Base-by-base conservation (phyloP, 2,888 invertebrate genomes). In the Meloe dianella region DNA sequence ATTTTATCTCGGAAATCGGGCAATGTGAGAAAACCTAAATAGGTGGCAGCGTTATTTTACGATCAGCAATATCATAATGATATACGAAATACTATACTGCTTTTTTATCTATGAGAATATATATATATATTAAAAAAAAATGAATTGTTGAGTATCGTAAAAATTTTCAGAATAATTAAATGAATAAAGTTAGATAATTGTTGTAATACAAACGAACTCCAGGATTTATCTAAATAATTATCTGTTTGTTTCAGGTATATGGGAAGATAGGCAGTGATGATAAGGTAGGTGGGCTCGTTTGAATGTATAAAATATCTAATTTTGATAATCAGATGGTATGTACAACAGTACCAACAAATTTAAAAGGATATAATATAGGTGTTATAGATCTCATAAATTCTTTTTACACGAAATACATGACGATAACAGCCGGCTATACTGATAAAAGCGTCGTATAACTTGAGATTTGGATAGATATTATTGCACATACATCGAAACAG, bases 1-100 rank as follows among this genome's bases (percentile, higher is more conserved):
- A 80, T 79, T 80, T 78, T 78, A 78, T 78, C 79, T 77, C 75
- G 71, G 63, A 69, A n/a, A n/a, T n/a, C n/a, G n/a, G n/a, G n/a
- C 71, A 64, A 67, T 71, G 72, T 68, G 69, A 64, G 38, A 38
- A 68, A 73, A 72, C 70, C 65, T 70, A 72, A 32, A 9, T 9
- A 38, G 72, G 75, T 74, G 75, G 71, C 67, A 72, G 74, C 67
- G 71, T 73, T 74, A 75, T 76, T 78, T 76, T 78, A 75, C 77
- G 77, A 77, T 77, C 74, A 67, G 71, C 69, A 76, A 78, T 75
- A 77, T 74, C 73, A 75, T 79, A 77, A 78, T 75, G 76, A 76
- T 74, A 72, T 74, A 71, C 68, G 54, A 63, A 72, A 72, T 65
- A 69, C 66, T 60, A 32, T 12, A 12, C 2, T 32, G 9, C 12